These are phyloP conservation scores for Naja naja DNA, from an alignment of 2,113 vertebrate genomes.

Conservation along the genomic window DNA sequence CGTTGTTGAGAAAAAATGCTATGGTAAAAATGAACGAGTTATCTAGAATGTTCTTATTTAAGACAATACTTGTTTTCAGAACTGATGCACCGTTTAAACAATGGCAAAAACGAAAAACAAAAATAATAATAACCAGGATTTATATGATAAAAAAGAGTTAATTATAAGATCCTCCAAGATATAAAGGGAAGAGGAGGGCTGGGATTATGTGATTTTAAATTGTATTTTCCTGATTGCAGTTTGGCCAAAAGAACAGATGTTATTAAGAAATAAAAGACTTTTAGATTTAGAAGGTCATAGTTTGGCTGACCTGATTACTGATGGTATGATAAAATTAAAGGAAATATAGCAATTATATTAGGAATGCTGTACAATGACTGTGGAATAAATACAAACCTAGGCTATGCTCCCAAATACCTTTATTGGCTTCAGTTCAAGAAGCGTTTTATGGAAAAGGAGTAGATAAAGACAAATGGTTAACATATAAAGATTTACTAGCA, in stretches of 20 bases:
- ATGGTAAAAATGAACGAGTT: not conserved
- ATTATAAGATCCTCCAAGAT: not conserved
- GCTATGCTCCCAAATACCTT: not conserved
- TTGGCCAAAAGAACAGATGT: too few relatives aligned
- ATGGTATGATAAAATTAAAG: too few relatives aligned
- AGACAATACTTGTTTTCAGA: not conserved
- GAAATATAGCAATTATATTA: not conserved
- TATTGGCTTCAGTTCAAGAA: not conserved
- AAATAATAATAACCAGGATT: not conserved
- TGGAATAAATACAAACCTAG: not conserved
- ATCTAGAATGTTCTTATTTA: not conserved
- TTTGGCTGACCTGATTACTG: too few relatives aligned
- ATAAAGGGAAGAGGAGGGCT: not conserved
- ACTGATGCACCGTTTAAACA: not conserved
- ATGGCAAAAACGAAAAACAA: not conserved
- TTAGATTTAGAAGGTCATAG: too few relatives aligned
- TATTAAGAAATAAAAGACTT: too few relatives aligned
- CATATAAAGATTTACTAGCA: not conserved
- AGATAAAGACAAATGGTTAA: not conserved
- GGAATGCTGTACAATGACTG: not conserved
- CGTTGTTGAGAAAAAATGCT: not conserved
- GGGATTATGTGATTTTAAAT: not conserved
- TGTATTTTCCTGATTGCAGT: too few relatives aligned
- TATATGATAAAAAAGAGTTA: not conserved
- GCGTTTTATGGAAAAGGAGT: not conserved